Percentiles rank a stretch among this genome's conserved stretches.
Evolutionary conservation across 2,113 vertebrate genomes (phyloP).

Genomic region (Morone chrysops): DNA sequence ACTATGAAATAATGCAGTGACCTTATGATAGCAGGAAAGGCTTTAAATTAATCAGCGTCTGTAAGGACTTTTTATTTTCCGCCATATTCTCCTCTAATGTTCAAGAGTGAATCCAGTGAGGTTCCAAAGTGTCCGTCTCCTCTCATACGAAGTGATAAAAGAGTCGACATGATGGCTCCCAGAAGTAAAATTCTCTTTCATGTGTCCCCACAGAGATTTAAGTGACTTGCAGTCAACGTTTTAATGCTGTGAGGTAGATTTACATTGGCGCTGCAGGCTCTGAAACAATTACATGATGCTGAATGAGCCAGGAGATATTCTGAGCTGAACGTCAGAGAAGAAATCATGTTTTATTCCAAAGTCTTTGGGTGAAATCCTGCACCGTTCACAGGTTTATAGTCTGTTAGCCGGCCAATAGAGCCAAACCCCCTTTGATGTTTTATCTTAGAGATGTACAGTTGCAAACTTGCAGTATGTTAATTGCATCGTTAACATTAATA

Average conservation of each 20-base stretch:
- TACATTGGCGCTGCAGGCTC: neutral
- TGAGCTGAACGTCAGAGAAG: neutral
- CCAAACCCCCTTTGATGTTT: no score
- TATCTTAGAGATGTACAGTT: no score
- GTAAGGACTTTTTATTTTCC: neutral
- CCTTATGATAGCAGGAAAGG: neutral
- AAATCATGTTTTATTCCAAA: neutral
- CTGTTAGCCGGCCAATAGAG: no score
- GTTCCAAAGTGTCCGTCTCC: no score
- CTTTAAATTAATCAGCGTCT: neutral
- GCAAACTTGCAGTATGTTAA: no score
- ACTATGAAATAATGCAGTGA: neutral
- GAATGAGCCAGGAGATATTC: neutral
- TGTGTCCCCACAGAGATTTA: neutral
- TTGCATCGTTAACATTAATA: no score
- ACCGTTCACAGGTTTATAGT: neutral
- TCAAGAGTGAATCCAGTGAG: neutral
- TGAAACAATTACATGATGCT: neutral
- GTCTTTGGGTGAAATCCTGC: no score
- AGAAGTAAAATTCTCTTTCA: neutral
- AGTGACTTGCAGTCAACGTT: neutral
- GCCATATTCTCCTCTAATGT: neutral
- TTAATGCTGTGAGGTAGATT: neutral
- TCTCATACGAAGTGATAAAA: constrained; percentile 5
- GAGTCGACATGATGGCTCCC: neutral